These are phyloP conservation scores for Panurus biarmicus DNA, from an alignment of 2,113 vertebrate genomes.

Conservation along the genomic window DNA sequence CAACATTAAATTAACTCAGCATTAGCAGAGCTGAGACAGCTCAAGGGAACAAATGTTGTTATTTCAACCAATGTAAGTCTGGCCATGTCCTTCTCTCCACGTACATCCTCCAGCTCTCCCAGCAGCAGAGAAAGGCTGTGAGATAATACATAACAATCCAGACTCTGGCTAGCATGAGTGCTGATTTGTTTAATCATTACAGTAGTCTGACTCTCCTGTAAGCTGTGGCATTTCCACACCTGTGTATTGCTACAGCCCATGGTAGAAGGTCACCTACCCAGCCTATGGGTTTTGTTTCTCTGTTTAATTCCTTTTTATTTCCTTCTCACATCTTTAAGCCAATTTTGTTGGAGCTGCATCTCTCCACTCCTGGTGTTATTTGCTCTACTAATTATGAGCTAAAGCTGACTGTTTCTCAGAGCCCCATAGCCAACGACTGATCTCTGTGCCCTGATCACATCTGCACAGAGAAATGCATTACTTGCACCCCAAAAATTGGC, in stretches of 20 bases:
- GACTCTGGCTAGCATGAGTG: not conserved
- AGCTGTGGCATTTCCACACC: not conserved
- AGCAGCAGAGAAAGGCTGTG: not conserved
- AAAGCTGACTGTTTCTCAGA: not conserved
- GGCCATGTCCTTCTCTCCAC: not conserved
- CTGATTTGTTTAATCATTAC: not conserved
- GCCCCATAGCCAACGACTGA: not conserved
- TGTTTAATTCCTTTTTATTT: not conserved
- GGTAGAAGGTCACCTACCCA: not conserved
- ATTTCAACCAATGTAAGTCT: not conserved
- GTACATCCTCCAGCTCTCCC: not conserved
- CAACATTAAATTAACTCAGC: not conserved
- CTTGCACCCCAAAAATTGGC: not conserved
- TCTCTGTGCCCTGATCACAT: not conserved
- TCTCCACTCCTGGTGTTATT: not conserved
- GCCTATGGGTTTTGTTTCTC: not conserved
- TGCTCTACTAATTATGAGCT: not conserved
- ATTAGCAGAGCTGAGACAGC: not conserved
- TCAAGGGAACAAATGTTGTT: not conserved
- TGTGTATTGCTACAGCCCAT: not conserved
- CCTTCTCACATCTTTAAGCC: not conserved
- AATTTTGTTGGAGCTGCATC: not conserved
- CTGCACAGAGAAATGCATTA: not conserved
- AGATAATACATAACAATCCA: not conserved
- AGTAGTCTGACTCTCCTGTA: not conserved